These are phyloP conservation scores for Eurystomus gularis DNA, from an alignment of 2,113 vertebrate species.

Conservation along the genomic window DNA sequence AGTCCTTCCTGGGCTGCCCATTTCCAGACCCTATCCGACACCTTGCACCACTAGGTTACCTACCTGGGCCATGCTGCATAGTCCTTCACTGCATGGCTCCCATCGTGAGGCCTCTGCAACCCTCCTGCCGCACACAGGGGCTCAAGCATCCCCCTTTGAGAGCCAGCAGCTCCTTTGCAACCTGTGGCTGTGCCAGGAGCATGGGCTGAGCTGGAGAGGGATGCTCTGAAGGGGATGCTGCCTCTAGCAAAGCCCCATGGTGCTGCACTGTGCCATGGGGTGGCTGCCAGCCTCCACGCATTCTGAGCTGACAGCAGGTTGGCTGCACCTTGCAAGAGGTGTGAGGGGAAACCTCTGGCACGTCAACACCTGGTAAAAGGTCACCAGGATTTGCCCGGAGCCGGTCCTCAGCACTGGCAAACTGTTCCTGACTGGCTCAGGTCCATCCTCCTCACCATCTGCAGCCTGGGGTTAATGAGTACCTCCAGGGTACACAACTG, in stretches of 20 bases:
- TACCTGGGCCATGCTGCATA: background rate
- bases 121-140: background rate
- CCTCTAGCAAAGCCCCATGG: background rate
- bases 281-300: background rate
- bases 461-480: constrained; percentile 69
- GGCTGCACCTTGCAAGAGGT: background rate
- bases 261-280: background rate
- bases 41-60: background rate
- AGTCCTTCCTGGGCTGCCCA: background rate
- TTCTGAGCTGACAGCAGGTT: background rate
- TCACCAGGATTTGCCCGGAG: constrained; percentile 20
- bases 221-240: background rate
- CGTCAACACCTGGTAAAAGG: constrained; percentile 19
- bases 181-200: background rate
- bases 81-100: background rate
- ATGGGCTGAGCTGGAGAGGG: background rate
- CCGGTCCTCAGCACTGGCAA: background rate
- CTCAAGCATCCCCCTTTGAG: background rate
- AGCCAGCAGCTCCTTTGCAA: background rate
- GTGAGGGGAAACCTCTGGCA: constrained; percentile 26
- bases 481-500: constrained; percentile 69
- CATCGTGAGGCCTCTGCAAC: background rate
- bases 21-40: background rate
- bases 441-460: constrained; percentile 57
- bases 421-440: background rate